phyloP scores from a whole-genome alignment of 1,140 invertebrate genomes.

The Drosophila melanica region DNA sequence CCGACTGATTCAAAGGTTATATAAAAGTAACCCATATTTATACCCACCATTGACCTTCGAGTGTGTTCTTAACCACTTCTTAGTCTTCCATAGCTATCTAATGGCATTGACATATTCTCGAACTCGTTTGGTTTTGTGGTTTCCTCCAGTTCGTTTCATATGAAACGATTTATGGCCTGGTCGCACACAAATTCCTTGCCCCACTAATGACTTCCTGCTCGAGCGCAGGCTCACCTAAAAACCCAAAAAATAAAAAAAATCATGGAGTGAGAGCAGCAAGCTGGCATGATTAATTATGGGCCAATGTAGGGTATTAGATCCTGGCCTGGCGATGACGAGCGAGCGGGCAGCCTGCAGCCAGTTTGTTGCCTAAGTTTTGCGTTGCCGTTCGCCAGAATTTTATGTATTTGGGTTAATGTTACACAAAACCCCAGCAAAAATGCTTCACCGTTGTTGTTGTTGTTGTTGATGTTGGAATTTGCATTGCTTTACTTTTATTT shows the following conservation, averaged over 20 bases:
- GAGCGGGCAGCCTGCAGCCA: conserved; percentile 37
- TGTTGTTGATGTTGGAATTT: conserved; percentile 27
- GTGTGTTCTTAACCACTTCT: not conserved
- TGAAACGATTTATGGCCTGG: conserved; percentile 27
- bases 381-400: conserved; percentile 51
- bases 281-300: conserved; percentile 48
- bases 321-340: conserved; percentile 51
- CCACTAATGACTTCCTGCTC: conserved; percentile 69
- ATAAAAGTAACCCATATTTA: not conserved
- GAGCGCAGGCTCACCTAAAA: conserved; percentile 61
- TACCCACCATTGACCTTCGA: not conserved
- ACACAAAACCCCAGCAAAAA: conserved; percentile 52
- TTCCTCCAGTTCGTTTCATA: conserved; percentile 9
- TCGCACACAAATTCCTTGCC: conserved; percentile 39
- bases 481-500: conserved; percentile 78
- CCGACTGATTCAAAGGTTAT: too few relatives aligned
- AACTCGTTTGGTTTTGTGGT: conserved; percentile 20
- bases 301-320: conserved; percentile 61
- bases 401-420: conserved; percentile 83
- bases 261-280: conserved; percentile 26
- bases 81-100: not conserved
- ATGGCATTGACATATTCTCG: conserved; percentile 33
- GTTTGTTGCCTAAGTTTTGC: conserved; percentile 70
- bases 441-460: not conserved
- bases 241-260: conserved; percentile 51